Evolutionary conservation across 2,888 invertebrate species (phyloP).

Genomic region (Digitonthophagus gazella): DNA sequence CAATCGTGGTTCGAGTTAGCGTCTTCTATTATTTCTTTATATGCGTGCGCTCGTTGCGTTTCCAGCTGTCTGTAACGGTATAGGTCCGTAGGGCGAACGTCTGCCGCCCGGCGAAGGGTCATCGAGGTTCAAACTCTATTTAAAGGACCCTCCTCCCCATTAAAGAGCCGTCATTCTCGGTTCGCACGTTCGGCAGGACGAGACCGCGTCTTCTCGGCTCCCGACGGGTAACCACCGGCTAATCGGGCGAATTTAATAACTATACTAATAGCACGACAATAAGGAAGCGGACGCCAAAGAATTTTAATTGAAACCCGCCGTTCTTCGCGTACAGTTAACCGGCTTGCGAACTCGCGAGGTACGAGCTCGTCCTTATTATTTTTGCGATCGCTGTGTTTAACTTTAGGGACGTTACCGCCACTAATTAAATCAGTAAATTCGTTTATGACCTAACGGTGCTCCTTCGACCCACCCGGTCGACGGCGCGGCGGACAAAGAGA

Average conservation of each 20-base stretch:
- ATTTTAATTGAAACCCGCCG: conserved; percentile 14
- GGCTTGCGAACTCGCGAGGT: neutral
- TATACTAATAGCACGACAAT: conserved; percentile 23
- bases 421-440: neutral
- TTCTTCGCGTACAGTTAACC: conserved; percentile 8
- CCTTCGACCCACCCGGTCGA: too few species aligned
- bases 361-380: neutral
- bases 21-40: neutral
- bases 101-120: neutral
- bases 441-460: neutral
- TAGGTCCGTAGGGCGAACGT: neutral
- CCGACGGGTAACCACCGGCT: conserved; percentile 3
- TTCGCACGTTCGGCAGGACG: neutral
- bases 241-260: conserved; percentile 27
- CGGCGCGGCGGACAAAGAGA: too few species aligned
- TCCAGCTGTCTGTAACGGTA: neutral
- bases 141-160: neutral
- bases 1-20: neutral
- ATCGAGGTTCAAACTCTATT: neutral
- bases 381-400: too few species aligned
- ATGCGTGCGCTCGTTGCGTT: too few species aligned
- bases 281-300: conserved; percentile 22
- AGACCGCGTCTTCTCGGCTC: neutral
- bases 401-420: too few species aligned
- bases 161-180: neutral